Evolutionary conservation across 2,888 invertebrate species (phyloP), one percentile per base, ranked within the genome.

Genomic region (Mythimna lalbum): DNA sequence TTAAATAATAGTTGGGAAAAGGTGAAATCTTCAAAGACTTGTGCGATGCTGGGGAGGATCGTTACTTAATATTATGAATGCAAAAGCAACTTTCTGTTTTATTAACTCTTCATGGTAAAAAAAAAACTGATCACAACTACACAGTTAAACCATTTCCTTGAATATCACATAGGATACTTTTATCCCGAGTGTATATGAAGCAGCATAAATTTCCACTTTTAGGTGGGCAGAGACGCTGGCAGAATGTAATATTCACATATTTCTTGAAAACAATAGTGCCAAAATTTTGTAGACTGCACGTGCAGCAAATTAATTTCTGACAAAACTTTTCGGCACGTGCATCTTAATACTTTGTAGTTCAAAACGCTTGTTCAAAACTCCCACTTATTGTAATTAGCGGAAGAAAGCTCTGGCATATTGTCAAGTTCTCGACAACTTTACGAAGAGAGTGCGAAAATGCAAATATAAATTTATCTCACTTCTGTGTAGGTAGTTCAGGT

Each of bases 351-450:
- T 68, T 76, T 50, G 19, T 33, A 56, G 60, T 68, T 43, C 39
- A 19, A 57, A 52, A 43, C 52, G 31, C 52, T 59, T 52, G 10
- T 43, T 56, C 19, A 21, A 23, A 68, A 57, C 31, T 56, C 47
- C 43, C n/a, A 19, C 69, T 62, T 62, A 73, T 57, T 55, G 52
- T 65, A 65, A 62, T 75, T 55, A 75, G n/a, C 2, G 17, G 12
- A 61, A 64, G 27, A 17, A 63, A 64, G 27, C n/a, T 12, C 55
- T 61, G 10, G 33, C 21, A 67, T 52, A n/a, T 53, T 74, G 27
- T 4, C 2, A 64, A 73, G 52, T 63, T 57, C 23, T 2, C n/a
- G 12, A 27, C 39, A 63, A 60, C 53, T 66, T 63, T 7, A 17
- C 6, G 19, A 47, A 49, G 52, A 33, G 27, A 57, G 60, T n/a